These are phyloP conservation scores for Neofelis nebulosa DNA, from an alignment of 2,113 vertebrate species.

Conservation along the genomic window DNA sequence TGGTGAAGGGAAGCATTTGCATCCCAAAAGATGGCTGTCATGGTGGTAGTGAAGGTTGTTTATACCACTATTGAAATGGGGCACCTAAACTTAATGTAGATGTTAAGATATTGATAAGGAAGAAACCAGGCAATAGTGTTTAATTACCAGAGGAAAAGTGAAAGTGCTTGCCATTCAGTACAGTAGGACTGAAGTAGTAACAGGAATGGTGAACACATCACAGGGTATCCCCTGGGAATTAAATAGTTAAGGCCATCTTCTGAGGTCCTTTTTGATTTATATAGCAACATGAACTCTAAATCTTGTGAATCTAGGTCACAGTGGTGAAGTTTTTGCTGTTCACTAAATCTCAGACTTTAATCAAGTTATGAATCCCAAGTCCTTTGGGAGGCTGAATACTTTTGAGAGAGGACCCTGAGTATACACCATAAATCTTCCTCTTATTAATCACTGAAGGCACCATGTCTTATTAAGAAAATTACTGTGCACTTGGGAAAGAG, in stretches of 20 bases:
- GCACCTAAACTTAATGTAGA: not conserved
- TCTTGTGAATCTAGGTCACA: not conserved
- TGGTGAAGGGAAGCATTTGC: not conserved
- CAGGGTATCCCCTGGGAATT: not conserved
- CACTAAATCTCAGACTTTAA: not conserved
- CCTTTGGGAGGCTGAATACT: not conserved
- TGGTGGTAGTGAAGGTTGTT: not conserved
- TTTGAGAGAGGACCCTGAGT: not conserved
- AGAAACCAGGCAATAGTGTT: not conserved
- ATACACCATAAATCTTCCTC: not conserved
- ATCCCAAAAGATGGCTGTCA: not conserved
- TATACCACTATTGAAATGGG: not conserved
- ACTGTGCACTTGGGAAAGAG: not conserved
- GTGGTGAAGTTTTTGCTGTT: not conserved
- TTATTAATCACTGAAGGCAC: not conserved
- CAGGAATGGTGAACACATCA: not conserved
- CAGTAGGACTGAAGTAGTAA: not conserved
- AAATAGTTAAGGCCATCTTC: not conserved
- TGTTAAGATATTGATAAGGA: not conserved
- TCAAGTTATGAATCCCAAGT: not conserved
- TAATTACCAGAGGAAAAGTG: not conserved
- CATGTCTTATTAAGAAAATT: not conserved
- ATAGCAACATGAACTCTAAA: not conserved
- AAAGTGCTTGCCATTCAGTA: not conserved
- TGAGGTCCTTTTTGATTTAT: not conserved